Percentiles rank a stretch among this genome's conserved stretches.
These are phyloP conservation scores for Siniperca scherzeri DNA, from an alignment of 2,797 vertebrate species.

Conservation along the genomic window DNA sequence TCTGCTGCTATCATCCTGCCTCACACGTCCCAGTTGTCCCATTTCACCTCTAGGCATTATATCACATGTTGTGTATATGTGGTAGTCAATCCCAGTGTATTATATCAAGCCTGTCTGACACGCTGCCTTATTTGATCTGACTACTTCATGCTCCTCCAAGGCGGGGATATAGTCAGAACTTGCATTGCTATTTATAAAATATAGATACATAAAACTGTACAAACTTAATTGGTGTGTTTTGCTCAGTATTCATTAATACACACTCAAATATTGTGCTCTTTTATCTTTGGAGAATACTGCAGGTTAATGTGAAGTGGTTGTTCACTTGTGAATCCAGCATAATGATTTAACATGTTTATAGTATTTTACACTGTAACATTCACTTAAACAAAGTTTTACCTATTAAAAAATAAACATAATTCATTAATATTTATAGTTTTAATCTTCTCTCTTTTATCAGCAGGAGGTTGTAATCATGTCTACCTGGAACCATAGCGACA, in stretches of 20 bases:
- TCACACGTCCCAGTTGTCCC: constrained; percentile 12
- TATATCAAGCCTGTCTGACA: constrained; percentile 31
- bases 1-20: constrained; percentile 29
- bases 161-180: background rate
- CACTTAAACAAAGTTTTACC: background rate
- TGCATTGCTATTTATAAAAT: background rate
- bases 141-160: background rate
- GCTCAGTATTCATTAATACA: background rate
- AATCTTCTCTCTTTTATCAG: constrained; percentile 16
- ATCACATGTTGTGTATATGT: constrained; percentile 9
- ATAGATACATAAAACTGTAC: background rate
- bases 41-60: background rate
- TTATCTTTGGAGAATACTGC: background rate
- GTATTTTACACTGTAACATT: background rate
- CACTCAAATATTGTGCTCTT: background rate
- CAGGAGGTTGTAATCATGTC: constrained; percentile 7
- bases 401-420: background rate
- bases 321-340: background rate
- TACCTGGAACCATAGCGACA: background rate
- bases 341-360: background rate
- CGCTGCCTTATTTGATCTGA: constrained; percentile 16
- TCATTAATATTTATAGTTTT: constrained; percentile 2
- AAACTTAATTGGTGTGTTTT: background rate
- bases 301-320: background rate
- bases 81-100: constrained; percentile 25